Evolutionary conservation across 2,888 invertebrate species (phyloP).

Genomic region (Diploptera punctata): DNA sequence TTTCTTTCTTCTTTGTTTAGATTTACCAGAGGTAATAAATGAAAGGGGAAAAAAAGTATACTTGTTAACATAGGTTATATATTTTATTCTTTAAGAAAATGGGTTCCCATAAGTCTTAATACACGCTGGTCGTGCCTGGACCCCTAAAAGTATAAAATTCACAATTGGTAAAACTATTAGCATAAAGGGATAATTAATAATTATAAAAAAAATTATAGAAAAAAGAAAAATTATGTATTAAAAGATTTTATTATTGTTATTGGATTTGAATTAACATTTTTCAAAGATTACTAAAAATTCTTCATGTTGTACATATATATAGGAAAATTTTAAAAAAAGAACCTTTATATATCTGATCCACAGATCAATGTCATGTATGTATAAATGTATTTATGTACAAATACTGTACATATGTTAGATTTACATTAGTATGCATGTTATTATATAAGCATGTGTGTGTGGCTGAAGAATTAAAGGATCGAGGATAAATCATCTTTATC

Average conservation of each 20-base stretch:
- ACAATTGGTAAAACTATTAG: slow-evolving; percentile 11
- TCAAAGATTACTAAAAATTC: slow-evolving; percentile 7
- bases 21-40: no score
- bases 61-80: not conserved
- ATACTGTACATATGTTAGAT: slow-evolving; percentile 36
- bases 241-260: slow-evolving; percentile 34
- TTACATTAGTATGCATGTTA: slow-evolving; percentile 34
- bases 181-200: not conserved
- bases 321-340: slow-evolving; percentile 17
- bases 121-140: slow-evolving; percentile 17
- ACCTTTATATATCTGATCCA: slow-evolving; percentile 32
- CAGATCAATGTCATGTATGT: slow-evolving; percentile 31
- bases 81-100: slow-evolving; percentile 19
- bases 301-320: slow-evolving; percentile 25
- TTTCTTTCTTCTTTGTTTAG: no score
- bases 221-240: slow-evolving; percentile 9
- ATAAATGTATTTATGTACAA: slow-evolving; percentile 39
- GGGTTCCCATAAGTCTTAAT: not conserved
- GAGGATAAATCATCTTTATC: slow-evolving; percentile 8
- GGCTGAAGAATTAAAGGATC: slow-evolving; percentile 11
- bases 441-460: slow-evolving; percentile 17
- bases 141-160: not conserved
- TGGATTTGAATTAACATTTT: slow-evolving; percentile 26
- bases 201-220: slow-evolving; percentile 17
- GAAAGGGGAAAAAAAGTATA: not conserved